phyloP scores from a whole-genome alignment of 1,140 invertebrate genomes.

The Tyrophagus putrescentiae region DNA sequence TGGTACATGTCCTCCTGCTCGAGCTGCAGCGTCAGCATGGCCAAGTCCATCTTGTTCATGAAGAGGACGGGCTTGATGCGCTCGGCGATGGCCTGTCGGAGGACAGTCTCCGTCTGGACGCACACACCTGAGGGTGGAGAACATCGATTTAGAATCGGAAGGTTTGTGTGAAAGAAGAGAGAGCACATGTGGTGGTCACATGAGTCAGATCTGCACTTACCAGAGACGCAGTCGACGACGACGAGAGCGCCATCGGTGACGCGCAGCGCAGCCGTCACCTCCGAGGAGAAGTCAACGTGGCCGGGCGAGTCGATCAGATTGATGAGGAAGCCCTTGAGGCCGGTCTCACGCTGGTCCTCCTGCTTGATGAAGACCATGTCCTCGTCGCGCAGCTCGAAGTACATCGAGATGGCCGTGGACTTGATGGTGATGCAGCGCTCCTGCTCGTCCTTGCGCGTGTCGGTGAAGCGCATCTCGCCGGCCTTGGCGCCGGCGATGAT shows the following conservation, averaged over 20 bases:
- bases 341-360: conserved; percentile 31
- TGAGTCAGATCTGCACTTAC: conserved; percentile 29
- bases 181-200: background rate
- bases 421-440: conserved; percentile 92
- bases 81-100: conserved; percentile 47
- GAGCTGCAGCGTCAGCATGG: conserved; percentile 42
- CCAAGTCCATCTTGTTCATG: conserved; percentile 50
- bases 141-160: background rate
- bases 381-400: conserved; percentile 39
- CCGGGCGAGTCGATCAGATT: conserved; percentile 48
- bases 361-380: conserved; percentile 35
- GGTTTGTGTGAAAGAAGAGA: background rate
- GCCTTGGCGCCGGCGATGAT: conserved; percentile 97
- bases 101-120: conserved; percentile 47
- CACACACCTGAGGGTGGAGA: conserved; percentile 39
- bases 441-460: conserved; percentile 78
- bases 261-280: conserved; percentile 46
- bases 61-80: conserved; percentile 47
- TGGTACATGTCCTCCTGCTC: conserved; percentile 89
- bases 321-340: conserved; percentile 41
- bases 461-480: conserved; percentile 96
- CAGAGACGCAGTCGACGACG: conserved; percentile 47
- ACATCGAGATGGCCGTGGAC: conserved; percentile 62
- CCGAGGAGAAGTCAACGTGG: conserved; percentile 47
- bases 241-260: conserved; percentile 49